Evolutionary conservation across 2,888 invertebrate species (phyloP), one percentile per base, ranked within the genome.

Genomic region (Choreutis nemorana): DNA sequence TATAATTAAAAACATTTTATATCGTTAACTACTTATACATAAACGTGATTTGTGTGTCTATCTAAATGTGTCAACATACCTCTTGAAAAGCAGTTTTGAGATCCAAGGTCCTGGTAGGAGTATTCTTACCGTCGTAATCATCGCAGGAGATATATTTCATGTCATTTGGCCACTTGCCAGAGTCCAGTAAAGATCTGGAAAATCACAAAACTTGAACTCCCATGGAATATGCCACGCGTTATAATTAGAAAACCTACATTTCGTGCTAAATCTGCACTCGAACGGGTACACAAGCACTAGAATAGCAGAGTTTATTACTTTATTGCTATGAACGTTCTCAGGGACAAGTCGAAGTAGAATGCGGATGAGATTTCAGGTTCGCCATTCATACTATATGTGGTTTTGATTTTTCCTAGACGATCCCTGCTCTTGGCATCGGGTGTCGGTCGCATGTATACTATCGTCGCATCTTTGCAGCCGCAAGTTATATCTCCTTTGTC

Each of bases 291-390:
- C 43, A 45, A 55, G 49, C 43, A 50, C 51, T 48, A 49, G 45
- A 55, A 55, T 55, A 57, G 48, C 42, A 54, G 58, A 66, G 55
- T 55, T 62, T 45, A 79, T 79, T 81, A 89, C 90, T 86, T 89
- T 39, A 90, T 75, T 4, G 90, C 83, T 42, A 89, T 64, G 50
- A 91, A 85, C 3, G 90, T 84, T 41, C 88, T 78, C 33, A 90
- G 61, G 13, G 89, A 85, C 37, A 95, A 66, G 66, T 96, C 95
- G 63, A 93, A 94, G 67, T 94, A 94, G 66, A 95, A 94, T 3
- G 90, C 89, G 1, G 90, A 86, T 23, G 87, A 84, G 35, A 92
- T 86, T 65, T 89, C 87, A 2, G 90, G 90, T 45, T 86, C 84
- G 2, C 81, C 81, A 44, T 85, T 87, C 55, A 89, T 75, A 54